A percentile compares a stretch with the other conserved stretches of the same genome.
phyloP scores from a whole-genome alignment of 2,888 invertebrate genomes.

The Eledone cirrhosa region DNA sequence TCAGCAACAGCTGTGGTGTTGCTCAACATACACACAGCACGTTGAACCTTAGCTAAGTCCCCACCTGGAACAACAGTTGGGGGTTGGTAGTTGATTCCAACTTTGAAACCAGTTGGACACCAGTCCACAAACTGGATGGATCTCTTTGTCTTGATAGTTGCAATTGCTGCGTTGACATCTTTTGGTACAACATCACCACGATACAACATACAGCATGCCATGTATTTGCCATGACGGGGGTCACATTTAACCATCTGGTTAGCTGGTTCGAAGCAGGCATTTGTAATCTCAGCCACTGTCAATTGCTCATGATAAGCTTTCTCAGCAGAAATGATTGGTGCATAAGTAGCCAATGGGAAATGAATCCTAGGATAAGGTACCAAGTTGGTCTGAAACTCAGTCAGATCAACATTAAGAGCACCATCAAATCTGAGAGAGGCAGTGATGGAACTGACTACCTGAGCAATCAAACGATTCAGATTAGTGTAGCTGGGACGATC shows the following conservation, averaged over 20 bases:
- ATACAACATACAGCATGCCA: conserved; percentile 97
- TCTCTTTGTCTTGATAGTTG: neutral
- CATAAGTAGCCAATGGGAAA: conserved; percentile 84
- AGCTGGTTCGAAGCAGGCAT: conserved; percentile 84
- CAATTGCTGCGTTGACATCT: conserved; percentile 66
- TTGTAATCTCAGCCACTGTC: conserved; percentile 82
- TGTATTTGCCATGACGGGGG: conserved; percentile 70
- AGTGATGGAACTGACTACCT: conserved; percentile 73
- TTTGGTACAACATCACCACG: conserved; percentile 94
- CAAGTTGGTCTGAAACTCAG: conserved; percentile 69
- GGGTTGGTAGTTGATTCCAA: neutral
- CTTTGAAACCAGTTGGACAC: conserved; percentile 10
- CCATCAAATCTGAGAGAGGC: conserved; percentile 61
- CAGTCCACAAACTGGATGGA: neutral
- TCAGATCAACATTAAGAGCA: conserved; percentile 69
- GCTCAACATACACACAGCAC: conserved; percentile 70
- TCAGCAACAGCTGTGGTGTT: conserved; percentile 70
- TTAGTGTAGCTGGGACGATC: conserved; percentile 87
- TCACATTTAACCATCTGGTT: conserved; percentile 88
- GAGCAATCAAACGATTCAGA: conserved; percentile 91
- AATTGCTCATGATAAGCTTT: conserved; percentile 52
- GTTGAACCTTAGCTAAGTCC: conserved; percentile 62
- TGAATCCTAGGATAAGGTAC: conserved; percentile 74
- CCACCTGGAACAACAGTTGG: neutral
- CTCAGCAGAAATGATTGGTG: conserved; percentile 80